Percentiles rank a stretch among this genome's conserved stretches.
phyloP scores from a whole-genome alignment of 2,113 vertebrate genomes.

The Rhinoderma darwinii region DNA sequence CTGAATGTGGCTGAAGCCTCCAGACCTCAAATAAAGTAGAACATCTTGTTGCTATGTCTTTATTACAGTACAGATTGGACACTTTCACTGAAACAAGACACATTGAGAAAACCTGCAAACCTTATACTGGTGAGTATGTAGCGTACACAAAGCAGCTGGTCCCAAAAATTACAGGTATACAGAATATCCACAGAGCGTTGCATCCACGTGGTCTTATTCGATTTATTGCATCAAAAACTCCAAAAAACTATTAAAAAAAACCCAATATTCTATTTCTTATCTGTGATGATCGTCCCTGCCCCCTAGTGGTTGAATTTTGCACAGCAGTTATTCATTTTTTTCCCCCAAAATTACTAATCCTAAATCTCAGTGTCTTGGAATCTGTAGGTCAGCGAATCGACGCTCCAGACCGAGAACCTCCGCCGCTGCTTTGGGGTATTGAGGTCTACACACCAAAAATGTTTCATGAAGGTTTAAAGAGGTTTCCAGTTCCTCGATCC shows the following conservation, averaged over 20 bases:
- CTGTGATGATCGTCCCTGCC: no score
- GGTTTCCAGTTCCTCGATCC: conserved; percentile 74
- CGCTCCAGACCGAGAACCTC: conserved; percentile 59
- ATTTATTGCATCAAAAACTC: no score
- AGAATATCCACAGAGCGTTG: no score
- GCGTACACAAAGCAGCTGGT: not conserved
- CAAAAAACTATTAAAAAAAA: no score
- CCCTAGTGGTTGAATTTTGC: no score
- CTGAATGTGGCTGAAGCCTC: no score
- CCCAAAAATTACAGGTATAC: no score
- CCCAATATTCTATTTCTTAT: no score
- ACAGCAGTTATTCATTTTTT: no score
- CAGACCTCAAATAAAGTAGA: no score
- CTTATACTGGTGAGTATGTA: conserved; percentile 3
- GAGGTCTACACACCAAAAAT: conserved; percentile 65
- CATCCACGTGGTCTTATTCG: no score
- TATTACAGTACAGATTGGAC: conserved; percentile 12
- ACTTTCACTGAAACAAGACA: not conserved
- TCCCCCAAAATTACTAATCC: not conserved
- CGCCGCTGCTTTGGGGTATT: conserved; percentile 75
- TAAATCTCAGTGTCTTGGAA: not conserved
- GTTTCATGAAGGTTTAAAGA: conserved; percentile 67
- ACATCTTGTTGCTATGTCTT: not conserved
- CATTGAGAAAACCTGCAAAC: not conserved
- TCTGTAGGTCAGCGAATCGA: conserved; percentile 72